Evolutionary conservation across 37 sponge, comb jelly and placozoan species (phyloP).

Genomic region (Amphimedon queenslandica): DNA sequence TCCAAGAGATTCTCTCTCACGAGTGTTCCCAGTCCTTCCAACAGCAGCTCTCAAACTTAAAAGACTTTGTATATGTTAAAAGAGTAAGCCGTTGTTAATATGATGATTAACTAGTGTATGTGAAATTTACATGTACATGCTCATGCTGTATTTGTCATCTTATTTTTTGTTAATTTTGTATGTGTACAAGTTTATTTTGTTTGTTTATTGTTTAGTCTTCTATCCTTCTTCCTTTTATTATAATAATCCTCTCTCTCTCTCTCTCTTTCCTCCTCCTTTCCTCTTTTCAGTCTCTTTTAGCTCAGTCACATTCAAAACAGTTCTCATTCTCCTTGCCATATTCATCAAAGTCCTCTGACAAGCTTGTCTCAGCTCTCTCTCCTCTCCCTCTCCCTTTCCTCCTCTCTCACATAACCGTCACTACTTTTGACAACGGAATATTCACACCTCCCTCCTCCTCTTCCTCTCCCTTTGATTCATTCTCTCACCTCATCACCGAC

Average conservation of each 20-base stretch:
- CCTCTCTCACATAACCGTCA: slow-evolving; percentile 10
- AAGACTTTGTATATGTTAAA: slow-evolving; percentile 58
- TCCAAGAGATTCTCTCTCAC: slow-evolving; percentile 49
- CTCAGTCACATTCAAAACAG: neutral
- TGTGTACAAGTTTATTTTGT: no score
- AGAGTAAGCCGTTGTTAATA: neutral
- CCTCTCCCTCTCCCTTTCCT: slow-evolving; percentile 43
- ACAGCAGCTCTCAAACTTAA: slow-evolving; percentile 48
- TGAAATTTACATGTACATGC: neutral
- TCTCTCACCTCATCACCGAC: neutral
- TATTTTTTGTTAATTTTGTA: neutral
- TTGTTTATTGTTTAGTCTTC: no score
- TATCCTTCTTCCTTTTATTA: neutral
- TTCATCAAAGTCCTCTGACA: neutral
- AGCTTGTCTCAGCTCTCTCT: no score
- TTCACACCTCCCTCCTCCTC: neutral
- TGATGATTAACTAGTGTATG: neutral
- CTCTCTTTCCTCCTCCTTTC: neutral
- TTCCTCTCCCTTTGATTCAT: neutral
- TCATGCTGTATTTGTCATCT: neutral
- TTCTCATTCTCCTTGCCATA: slow-evolving; percentile 10
- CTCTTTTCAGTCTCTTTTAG: neutral
- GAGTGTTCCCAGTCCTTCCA: slow-evolving; percentile 29
- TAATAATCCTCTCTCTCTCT: neutral
- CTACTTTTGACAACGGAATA: slow-evolving; percentile 26